These are phyloP conservation scores for Ephydatia muelleri DNA, from an alignment of 37 sponge, comb jelly and placozoan genomes.

Conservation along the genomic window DNA sequence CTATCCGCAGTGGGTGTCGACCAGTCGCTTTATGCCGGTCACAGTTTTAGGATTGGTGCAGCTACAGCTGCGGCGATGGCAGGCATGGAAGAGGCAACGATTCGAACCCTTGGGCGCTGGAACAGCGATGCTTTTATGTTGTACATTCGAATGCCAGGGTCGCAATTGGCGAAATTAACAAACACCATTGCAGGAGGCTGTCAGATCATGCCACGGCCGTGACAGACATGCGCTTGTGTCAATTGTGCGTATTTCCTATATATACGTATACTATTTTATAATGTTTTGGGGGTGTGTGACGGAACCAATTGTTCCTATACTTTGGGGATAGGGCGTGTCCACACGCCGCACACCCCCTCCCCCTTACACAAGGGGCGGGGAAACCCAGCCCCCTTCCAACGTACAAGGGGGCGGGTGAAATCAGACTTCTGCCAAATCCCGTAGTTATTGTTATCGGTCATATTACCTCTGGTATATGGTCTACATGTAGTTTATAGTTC, in stretches of 20 bases:
- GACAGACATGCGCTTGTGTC: not conserved
- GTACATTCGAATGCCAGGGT: constrained; percentile 11
- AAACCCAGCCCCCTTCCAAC: too few species aligned
- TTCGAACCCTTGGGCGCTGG: constrained; percentile 26
- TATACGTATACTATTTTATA: not conserved
- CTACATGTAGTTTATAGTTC: too few species aligned
- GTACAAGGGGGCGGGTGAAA: too few species aligned
- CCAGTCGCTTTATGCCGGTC: constrained; percentile 11
- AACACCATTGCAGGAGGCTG: not conserved
- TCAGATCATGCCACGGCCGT: not conserved
- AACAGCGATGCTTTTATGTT: constrained; percentile 6
- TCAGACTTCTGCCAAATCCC: too few species aligned
- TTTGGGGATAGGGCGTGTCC: too few species aligned
- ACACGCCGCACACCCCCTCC: too few species aligned
- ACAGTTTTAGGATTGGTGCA: constrained; percentile 28
- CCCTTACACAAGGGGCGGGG: too few species aligned
- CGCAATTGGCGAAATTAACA: not conserved
- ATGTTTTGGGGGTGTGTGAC: not conserved
- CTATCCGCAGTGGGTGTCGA: constrained; percentile 1
- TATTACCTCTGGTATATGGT: too few species aligned
- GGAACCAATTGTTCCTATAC: too few species aligned
- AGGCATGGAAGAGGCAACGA: constrained; percentile 12
- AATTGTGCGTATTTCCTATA: too few species aligned
- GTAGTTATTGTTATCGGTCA: too few species aligned
- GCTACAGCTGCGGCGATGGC: constrained; percentile 17